Conservation (phyloP, 2,888 invertebrate genomes). For the Machimus atricapillus region DNA sequence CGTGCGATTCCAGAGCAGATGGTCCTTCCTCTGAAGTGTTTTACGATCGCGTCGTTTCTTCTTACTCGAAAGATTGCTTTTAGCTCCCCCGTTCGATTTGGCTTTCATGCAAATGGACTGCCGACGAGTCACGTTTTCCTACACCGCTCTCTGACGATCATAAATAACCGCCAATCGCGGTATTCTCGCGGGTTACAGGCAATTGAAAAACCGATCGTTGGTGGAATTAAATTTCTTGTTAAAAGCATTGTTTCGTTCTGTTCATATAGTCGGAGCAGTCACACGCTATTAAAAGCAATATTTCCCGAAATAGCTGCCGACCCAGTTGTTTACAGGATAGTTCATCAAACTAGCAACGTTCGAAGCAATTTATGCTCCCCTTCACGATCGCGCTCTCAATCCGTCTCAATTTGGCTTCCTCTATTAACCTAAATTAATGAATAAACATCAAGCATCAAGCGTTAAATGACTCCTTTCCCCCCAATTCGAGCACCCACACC, state of each 20-base stretch:
- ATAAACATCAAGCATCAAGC: neutral
- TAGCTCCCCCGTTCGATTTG: neutral
- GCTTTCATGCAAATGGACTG: neutral
- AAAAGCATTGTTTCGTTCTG: neutral
- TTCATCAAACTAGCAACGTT: neutral
- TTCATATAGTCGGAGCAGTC: neutral
- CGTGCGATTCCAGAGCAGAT: neutral
- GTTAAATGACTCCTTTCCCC: neutral
- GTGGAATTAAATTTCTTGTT: neutral
- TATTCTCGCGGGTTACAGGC: neutral
- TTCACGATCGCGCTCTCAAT: neutral
- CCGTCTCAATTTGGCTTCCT: neutral
- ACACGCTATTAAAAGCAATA: neutral
- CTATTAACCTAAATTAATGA: conserved; percentile 12
- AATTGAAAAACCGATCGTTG: neutral
- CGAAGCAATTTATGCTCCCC: neutral
- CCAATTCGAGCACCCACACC: neutral
- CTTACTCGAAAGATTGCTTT: neutral
- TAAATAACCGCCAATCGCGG: neutral
- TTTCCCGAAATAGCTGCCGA: neutral
- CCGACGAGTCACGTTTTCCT: neutral
- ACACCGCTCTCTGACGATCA: neutral
- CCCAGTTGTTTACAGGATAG: neutral
- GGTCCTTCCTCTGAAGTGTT: neutral
- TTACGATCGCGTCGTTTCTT: neutral